A percentile compares a stretch with the other conserved stretches of the same genome.
phyloP scores from a whole-genome alignment of 2,888 invertebrate genomes.

The Tubulanus polymorphus region DNA sequence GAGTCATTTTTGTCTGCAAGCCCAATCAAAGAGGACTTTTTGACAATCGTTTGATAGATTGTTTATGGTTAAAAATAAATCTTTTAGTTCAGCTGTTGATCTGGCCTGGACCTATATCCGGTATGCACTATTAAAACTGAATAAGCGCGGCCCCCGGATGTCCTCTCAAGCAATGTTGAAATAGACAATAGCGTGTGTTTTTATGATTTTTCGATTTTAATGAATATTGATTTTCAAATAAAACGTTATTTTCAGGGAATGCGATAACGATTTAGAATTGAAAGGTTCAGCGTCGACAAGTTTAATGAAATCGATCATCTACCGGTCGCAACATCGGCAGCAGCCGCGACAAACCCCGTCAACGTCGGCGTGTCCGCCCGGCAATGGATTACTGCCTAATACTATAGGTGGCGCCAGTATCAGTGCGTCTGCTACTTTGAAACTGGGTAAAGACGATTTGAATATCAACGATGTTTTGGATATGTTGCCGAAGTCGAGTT shows the following conservation, averaged over 20 bases:
- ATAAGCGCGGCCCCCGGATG: too few relatives aligned
- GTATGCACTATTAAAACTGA: too few relatives aligned
- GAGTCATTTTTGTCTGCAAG: too few relatives aligned
- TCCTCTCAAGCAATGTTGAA: too few relatives aligned
- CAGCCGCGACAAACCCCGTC: background rate
- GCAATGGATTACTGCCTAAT: background rate
- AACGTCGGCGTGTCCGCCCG: background rate
- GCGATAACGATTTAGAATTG: constrained; percentile 46
- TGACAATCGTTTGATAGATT: too few relatives aligned
- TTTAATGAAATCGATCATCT: constrained; percentile 49
- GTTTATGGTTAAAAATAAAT: too few relatives aligned
- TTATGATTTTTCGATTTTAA: background rate
- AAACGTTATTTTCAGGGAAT: constrained; percentile 35
- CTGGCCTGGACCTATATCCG: too few relatives aligned
- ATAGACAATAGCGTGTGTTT: too few relatives aligned
- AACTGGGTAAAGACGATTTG: constrained; percentile 3
- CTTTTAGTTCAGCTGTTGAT: too few relatives aligned
- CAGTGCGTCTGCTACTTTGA: too few relatives aligned
- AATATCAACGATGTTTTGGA: constrained; percentile 18
- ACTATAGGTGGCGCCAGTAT: too few relatives aligned
- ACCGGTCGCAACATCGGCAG: background rate
- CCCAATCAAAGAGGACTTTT: too few relatives aligned
- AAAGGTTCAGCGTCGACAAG: constrained; percentile 51
- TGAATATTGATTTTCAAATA: background rate
- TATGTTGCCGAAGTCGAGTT: constrained; percentile 10